Percentiles rank a stretch among this genome's conserved stretches.
Evolutionary conservation across 1,140 invertebrate genomes (phyloP).

Genomic region (Drosophila ironensis): DNA sequence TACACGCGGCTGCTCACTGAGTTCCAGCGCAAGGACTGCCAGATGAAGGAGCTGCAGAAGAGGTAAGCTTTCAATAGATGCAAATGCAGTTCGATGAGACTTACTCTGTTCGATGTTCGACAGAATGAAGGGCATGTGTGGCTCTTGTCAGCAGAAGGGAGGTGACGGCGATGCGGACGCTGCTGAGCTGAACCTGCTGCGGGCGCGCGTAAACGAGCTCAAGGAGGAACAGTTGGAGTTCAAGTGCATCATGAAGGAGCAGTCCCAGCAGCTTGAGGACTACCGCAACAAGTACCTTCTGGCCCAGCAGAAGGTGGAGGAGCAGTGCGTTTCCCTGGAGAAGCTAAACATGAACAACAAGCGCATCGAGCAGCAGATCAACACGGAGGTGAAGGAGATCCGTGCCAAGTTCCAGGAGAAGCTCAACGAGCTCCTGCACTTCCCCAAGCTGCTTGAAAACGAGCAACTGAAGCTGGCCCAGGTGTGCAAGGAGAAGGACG

Average conservation of each 20-base stretch:
- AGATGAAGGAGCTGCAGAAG: conserved; percentile 73
- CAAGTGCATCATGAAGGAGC: conserved; percentile 86
- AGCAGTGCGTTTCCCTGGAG: conserved; percentile 87
- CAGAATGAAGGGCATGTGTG: conserved; percentile 67
- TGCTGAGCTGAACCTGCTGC: conserved; percentile 65
- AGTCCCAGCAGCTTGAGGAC: conserved; percentile 87
- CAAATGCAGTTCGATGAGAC: background rate
- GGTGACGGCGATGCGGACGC: conserved; percentile 54
- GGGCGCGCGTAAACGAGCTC: conserved; percentile 65
- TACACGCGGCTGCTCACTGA: conserved; percentile 69
- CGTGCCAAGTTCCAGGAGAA: conserved; percentile 91
- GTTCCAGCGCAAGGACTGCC: conserved; percentile 71
- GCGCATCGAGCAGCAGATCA: conserved; percentile 89
- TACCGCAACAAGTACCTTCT: conserved; percentile 88
- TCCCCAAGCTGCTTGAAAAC: conserved; percentile 88
- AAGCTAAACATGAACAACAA: conserved; percentile 90
- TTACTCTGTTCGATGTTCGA: background rate
- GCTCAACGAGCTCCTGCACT: conserved; percentile 87
- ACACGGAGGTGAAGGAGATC: conserved; percentile 88
- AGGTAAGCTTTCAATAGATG: conserved; percentile 52
- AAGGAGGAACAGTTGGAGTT: conserved; percentile 84
- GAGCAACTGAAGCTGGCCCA: conserved; percentile 88
- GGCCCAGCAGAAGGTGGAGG: conserved; percentile 89
- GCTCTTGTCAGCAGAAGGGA: conserved; percentile 15
- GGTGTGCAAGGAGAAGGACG: conserved; percentile 84